Conservation (phyloP, 2,888 invertebrate species). For the Drosophila koepferae region DNA sequence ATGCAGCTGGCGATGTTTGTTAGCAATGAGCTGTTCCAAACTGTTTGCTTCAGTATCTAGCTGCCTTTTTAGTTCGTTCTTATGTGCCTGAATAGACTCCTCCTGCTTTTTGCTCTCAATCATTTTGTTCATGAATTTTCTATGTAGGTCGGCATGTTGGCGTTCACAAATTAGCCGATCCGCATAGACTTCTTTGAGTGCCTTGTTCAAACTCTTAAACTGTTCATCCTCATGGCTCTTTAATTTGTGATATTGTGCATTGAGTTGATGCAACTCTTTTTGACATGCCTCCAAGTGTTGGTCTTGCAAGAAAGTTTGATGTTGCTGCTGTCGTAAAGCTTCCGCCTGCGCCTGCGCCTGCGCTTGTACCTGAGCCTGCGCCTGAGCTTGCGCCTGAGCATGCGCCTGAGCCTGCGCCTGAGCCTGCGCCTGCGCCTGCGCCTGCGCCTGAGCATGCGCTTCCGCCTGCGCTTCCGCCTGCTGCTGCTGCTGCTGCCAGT, state of each 20-base stretch:
- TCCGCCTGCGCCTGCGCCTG: not conserved
- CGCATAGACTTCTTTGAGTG: slow-evolving; percentile 34
- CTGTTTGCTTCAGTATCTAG: slow-evolving; percentile 14
- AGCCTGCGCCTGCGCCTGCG: not conserved
- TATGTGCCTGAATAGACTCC: slow-evolving; percentile 33
- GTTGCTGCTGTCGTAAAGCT: slow-evolving; percentile 25
- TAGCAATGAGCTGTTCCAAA: slow-evolving; percentile 42
- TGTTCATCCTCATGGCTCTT: slow-evolving; percentile 51
- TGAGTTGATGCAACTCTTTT: slow-evolving; percentile 56
- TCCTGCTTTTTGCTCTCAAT: slow-evolving; percentile 54
- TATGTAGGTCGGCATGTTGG: slow-evolving; percentile 63
- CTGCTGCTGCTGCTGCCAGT: slow-evolving; percentile 24
- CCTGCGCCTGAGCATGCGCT: not conserved
- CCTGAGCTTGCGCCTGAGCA: too few relatives aligned
- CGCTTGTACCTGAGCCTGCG: too few relatives aligned
- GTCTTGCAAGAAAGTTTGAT: slow-evolving; percentile 26
- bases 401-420: not conserved
- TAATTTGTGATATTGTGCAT: slow-evolving; percentile 36
- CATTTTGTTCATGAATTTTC: slow-evolving; percentile 60
- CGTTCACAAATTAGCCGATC: slow-evolving; percentile 46
- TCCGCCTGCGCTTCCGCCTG: not conserved
- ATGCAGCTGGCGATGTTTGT: slow-evolving; percentile 32
- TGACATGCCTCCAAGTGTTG: slow-evolving; percentile 19
- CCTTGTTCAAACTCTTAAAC: slow-evolving; percentile 27
- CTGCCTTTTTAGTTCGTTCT: slow-evolving; percentile 21